Percentiles rank a stretch among this genome's conserved stretches.
These are phyloP conservation scores for Drosophila crucigera DNA, from an alignment of 2,888 invertebrate species.

Conservation along the genomic window DNA sequence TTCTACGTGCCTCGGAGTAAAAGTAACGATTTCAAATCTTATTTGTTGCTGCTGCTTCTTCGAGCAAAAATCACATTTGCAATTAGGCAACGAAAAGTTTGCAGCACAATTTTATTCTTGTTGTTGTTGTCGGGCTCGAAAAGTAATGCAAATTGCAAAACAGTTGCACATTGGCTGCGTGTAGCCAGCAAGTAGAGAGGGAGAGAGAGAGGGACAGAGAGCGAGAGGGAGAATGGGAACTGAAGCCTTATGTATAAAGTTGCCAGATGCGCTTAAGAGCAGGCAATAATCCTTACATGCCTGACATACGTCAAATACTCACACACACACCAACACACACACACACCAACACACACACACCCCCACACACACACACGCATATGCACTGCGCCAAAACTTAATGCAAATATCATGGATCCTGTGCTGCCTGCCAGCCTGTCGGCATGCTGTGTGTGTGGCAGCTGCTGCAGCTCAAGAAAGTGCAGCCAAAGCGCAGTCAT, in stretches of 20 bases:
- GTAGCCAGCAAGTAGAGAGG: too few relatives aligned
- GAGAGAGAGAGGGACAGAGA: too few relatives aligned
- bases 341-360: conserved; percentile 4
- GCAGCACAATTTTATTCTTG: background rate
- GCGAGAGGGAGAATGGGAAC: background rate
- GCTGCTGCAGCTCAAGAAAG: conserved; percentile 48
- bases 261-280: conserved; percentile 13
- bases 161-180: conserved; percentile 9
- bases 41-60: conserved; percentile 21
- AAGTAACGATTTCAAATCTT: background rate
- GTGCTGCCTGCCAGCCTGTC: conserved; percentile 12
- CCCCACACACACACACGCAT: conserved; percentile 10
- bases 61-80: conserved; percentile 55
- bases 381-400: conserved; percentile 39
- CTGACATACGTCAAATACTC: conserved; percentile 7
- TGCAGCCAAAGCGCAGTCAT: conserved; percentile 75
- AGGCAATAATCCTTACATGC: conserved; percentile 6
- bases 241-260: conserved; percentile 14
- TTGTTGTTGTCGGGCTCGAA: conserved; percentile 14
- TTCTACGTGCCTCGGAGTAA: background rate
- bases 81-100: conserved; percentile 73
- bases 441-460: conserved; percentile 19
- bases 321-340: conserved; percentile 1
- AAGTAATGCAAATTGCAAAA: conserved; percentile 28
- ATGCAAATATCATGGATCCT: conserved; percentile 49